Evolutionary conservation across 2,797 vertebrate species (phyloP).

Genomic region (Epinephelus malabaricus): DNA sequence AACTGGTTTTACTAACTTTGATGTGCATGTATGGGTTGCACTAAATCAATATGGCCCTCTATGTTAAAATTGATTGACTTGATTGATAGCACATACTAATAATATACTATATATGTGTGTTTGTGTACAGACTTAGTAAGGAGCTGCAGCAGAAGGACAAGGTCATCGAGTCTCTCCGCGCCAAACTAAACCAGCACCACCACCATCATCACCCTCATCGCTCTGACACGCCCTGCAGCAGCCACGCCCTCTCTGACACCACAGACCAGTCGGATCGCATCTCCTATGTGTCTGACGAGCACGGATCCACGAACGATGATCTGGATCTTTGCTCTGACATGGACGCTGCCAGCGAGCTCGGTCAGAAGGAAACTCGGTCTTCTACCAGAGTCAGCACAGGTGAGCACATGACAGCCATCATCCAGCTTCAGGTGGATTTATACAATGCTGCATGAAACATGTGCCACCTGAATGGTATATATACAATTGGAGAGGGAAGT

Average conservation of each 20-base stretch:
- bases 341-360: slow-evolving; percentile 86
- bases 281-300: slow-evolving; percentile 89
- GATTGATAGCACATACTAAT: neutral
- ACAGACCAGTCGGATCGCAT: slow-evolving; percentile 88
- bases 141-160: slow-evolving; percentile 95
- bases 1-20: no score
- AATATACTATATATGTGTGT: slow-evolving; percentile 13
- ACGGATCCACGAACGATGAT: slow-evolving; percentile 85
- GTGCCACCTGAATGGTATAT: neutral
- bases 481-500: neutral
- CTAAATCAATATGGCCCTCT: no score
- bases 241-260: slow-evolving; percentile 86
- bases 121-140: slow-evolving; percentile 87
- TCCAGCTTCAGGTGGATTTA: neutral
- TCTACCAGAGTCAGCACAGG: slow-evolving; percentile 54
- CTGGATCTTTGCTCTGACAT: slow-evolving; percentile 88
- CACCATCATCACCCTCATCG: slow-evolving; percentile 43
- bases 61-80: no score
- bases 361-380: slow-evolving; percentile 62
- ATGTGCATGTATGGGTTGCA: no score
- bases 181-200: slow-evolving; percentile 85
- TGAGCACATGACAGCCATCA: slow-evolving; percentile 11
- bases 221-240: slow-evolving; percentile 87
- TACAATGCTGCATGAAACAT: neutral
- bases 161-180: slow-evolving; percentile 90